These are phyloP conservation scores for Tipula vernalis DNA, from an alignment of 2,888 invertebrate species.

Conservation along the genomic window DNA sequence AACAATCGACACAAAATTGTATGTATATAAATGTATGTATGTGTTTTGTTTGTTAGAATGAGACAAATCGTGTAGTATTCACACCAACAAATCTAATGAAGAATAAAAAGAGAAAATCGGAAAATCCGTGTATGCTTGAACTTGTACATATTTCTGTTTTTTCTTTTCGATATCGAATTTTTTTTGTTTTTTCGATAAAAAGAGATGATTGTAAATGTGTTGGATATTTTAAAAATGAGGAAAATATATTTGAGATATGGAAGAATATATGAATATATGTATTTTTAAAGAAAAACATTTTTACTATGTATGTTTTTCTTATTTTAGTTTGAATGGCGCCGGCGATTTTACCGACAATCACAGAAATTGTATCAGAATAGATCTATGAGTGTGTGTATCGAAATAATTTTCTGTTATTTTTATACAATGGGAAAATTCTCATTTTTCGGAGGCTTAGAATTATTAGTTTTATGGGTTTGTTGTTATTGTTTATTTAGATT, in stretches of 20 bases:
- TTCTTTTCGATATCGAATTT: background rate
- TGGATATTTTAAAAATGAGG: background rate
- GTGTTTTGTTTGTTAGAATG: background rate
- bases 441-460: background rate
- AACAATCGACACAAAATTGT: background rate
- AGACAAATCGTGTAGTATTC: background rate
- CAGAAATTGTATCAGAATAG: background rate
- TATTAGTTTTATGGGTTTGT: background rate
- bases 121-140: background rate
- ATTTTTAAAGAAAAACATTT: background rate
- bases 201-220: background rate
- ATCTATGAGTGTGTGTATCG: background rate
- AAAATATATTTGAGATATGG: background rate
- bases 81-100: background rate
- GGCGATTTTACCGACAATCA: background rate
- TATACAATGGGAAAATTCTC: background rate
- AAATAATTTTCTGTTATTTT: background rate
- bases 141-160: background rate
- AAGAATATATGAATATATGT: background rate
- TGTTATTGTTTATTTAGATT: background rate
- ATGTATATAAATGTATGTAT: background rate
- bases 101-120: background rate
- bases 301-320: background rate
- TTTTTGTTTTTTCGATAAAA: background rate
- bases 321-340: background rate